Evolutionary conservation across 2,888 invertebrate genomes (phyloP).

Genomic region (Callimorpha dominula): DNA sequence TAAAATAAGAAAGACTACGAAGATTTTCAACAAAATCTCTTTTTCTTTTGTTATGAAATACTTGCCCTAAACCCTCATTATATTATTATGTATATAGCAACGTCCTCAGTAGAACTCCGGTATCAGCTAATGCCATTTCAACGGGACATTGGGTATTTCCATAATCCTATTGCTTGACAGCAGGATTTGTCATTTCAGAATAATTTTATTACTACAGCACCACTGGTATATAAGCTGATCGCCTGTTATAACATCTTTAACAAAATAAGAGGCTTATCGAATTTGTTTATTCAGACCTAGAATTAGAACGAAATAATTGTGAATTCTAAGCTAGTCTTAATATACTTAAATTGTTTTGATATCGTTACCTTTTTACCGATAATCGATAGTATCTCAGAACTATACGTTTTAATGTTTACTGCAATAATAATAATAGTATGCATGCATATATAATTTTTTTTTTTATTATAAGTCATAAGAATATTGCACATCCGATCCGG

Average conservation of each 20-base stretch:
- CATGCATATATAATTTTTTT: no score
- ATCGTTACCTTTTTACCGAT: neutral
- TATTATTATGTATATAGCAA: slow-evolving; percentile 6
- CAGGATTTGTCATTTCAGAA: slow-evolving; percentile 26
- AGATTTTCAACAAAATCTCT: neutral
- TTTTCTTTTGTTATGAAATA: neutral
- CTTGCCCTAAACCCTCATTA: neutral
- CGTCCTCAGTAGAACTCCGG: neutral
- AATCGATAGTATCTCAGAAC: neutral
- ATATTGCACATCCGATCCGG: no score
- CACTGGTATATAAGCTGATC: slow-evolving; percentile 15
- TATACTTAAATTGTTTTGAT: neutral
- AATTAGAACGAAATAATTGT: neutral
- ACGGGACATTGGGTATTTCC: slow-evolving; percentile 20
- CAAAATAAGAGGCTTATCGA: slow-evolving; percentile 19
- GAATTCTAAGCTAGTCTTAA: neutral
- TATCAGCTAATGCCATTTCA: slow-evolving; percentile 2
- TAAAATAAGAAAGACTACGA: neutral
- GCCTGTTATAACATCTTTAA: slow-evolving; percentile 18
- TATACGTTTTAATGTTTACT: neutral
- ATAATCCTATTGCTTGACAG: slow-evolving; percentile 25
- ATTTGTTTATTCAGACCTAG: neutral
- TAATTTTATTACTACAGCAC: slow-evolving; percentile 19
- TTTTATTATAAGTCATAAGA: no score
- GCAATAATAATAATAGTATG: no score